A percentile compares a stretch with the other conserved stretches of the same genome.
These are phyloP conservation scores for Microcaecilia unicolor DNA, from an alignment of 2,797 vertebrate genomes.

Conservation along the genomic window DNA sequence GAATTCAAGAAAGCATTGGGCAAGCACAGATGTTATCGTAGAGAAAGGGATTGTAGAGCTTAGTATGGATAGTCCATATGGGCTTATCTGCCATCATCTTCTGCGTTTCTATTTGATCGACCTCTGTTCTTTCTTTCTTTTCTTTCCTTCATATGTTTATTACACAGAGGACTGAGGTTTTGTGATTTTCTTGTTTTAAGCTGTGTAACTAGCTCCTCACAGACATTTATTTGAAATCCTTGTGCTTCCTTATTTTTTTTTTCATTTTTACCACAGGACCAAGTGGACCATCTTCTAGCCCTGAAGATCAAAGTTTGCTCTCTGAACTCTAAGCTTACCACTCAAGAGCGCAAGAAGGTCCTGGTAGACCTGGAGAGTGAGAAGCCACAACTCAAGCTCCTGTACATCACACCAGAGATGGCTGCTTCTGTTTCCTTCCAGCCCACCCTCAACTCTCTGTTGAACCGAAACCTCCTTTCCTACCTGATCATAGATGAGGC, in stretches of 20 bases:
- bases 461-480: slow-evolving; percentile 70
- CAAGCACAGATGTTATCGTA: too few species aligned
- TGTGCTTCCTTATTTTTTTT: background rate
- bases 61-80: too few species aligned
- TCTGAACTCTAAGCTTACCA: slow-evolving; percentile 82
- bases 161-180: too few species aligned
- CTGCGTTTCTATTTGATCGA: too few species aligned
- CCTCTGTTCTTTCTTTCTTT: too few species aligned
- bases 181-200: too few species aligned
- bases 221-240: too few species aligned
- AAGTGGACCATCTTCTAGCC: slow-evolving; percentile 75
- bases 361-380: slow-evolving; percentile 69
- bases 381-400: slow-evolving; percentile 74
- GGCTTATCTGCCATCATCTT: too few species aligned
- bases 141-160: too few species aligned
- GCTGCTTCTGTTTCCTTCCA: slow-evolving; percentile 83
- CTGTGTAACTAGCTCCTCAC: too few species aligned
- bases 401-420: slow-evolving; percentile 97
- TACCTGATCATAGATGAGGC: slow-evolving; percentile 91
- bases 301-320: slow-evolving; percentile 79
- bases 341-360: slow-evolving; percentile 66
- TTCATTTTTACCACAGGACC: slow-evolving; percentile 73
- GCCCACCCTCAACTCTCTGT: slow-evolving; percentile 66
- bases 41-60: too few species aligned
- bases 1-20: too few species aligned